Conservation (phyloP, 2,113 vertebrate species). For the Numida meleagris region DNA sequence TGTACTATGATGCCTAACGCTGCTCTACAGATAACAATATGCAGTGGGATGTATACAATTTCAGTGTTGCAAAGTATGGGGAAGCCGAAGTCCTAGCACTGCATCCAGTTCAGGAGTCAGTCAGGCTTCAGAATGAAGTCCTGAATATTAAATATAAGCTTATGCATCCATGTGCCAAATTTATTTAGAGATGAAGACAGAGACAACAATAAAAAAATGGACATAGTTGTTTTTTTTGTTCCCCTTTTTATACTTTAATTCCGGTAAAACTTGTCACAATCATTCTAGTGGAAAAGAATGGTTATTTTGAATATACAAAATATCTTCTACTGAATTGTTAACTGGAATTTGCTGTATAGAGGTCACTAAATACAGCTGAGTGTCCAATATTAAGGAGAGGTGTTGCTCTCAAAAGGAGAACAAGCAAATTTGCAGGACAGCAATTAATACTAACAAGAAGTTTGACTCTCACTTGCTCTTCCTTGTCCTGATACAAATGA, state of each 20-base stretch:
- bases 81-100: not conserved
- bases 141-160: conserved; percentile 9
- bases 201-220: not conserved
- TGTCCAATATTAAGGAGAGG: not conserved
- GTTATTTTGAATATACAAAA: not conserved
- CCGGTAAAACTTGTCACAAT: conserved; percentile 18
- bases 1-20: not conserved
- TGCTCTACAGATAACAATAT: not conserved
- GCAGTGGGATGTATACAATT: not conserved
- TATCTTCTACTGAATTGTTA: not conserved
- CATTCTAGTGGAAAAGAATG: not conserved
- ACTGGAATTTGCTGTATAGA: not conserved
- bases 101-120: not conserved
- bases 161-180: not conserved
- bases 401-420: not conserved
- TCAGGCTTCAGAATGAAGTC: not conserved
- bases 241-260: not conserved
- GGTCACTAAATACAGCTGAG: not conserved
- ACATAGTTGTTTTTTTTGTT: not conserved
- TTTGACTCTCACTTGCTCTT: not conserved
- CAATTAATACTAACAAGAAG: not conserved
- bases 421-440: not conserved
- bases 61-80: not conserved
- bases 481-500: not conserved
- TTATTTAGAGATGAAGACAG: not conserved